Conservation (phyloP, 2,113 vertebrate genomes). For the Leptosomus discolor region DNA sequence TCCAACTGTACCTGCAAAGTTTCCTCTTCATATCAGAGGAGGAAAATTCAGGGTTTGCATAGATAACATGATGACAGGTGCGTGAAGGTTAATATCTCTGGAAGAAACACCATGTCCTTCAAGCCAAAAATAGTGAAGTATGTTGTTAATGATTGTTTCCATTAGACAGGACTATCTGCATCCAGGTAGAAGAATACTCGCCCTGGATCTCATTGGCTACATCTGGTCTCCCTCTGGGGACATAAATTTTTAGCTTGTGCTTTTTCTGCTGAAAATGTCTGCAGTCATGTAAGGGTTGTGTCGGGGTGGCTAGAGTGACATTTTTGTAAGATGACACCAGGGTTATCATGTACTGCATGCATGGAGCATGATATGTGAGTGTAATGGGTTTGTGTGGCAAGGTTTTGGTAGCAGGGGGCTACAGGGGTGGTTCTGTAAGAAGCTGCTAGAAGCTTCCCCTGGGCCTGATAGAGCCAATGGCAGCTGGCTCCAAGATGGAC, state of each 20-base stretch:
- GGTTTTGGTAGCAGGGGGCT: neutral
- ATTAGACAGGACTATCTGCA: neutral
- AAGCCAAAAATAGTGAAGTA: neutral
- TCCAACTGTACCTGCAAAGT: neutral
- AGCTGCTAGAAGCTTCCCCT: neutral
- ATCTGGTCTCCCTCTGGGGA: neutral
- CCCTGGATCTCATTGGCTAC: neutral
- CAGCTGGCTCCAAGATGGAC: neutral
- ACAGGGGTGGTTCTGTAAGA: neutral
- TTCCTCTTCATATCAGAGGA: neutral
- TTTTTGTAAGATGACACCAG: neutral
- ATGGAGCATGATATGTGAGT: fast-evolving
- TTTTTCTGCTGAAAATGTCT: neutral
- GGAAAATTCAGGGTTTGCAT: neutral
- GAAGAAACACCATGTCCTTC: neutral
- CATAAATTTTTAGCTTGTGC: neutral
- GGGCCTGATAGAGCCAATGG: neutral
- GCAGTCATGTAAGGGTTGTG: neutral
- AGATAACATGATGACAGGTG: neutral
- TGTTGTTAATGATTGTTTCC: neutral
- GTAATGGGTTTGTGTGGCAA: neutral
- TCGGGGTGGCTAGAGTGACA: neutral
- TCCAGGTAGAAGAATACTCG: neutral
- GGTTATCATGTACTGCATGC: no score
- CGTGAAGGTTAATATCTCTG: neutral